Percentiles rank a stretch among this genome's conserved stretches.
These are phyloP conservation scores for Hipposideros armiger DNA, from an alignment of 2,113 vertebrate species.

Conservation along the genomic window DNA sequence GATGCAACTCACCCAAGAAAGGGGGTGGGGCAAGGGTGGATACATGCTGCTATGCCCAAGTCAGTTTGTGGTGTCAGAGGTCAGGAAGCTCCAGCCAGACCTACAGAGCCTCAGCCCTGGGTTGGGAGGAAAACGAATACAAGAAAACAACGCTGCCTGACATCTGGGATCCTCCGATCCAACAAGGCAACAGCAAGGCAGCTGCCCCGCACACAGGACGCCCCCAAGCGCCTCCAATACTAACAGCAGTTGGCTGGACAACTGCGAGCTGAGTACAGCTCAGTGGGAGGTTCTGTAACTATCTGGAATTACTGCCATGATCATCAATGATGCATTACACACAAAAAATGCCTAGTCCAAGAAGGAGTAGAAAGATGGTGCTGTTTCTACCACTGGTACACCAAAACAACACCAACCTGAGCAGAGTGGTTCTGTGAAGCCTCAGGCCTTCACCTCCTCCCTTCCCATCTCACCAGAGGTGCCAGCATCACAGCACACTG, in stretches of 20 bases:
- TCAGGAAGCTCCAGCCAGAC: neutral
- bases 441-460: neutral
- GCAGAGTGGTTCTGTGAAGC: neutral
- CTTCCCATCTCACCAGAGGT: neutral
- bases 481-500: neutral
- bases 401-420: constrained; percentile 26
- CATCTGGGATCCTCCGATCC: neutral
- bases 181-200: neutral
- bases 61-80: neutral
- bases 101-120: neutral
- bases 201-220: neutral
- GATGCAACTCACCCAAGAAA: neutral
- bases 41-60: neutral
- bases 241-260: constrained; percentile 24
- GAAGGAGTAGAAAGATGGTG: constrained; percentile 27
- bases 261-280: neutral
- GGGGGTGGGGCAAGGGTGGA: too few relatives aligned
- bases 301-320: constrained; percentile 39
- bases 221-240: neutral
- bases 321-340: constrained; percentile 61
- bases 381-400: rapidly evolving
- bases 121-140: neutral
- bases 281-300: neutral
- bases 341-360: neutral
- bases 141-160: neutral